Percentiles rank a stretch among this genome's conserved stretches.
phyloP scores from a whole-genome alignment of 2,888 invertebrate genomes.

The Cordilura impudica region DNA sequence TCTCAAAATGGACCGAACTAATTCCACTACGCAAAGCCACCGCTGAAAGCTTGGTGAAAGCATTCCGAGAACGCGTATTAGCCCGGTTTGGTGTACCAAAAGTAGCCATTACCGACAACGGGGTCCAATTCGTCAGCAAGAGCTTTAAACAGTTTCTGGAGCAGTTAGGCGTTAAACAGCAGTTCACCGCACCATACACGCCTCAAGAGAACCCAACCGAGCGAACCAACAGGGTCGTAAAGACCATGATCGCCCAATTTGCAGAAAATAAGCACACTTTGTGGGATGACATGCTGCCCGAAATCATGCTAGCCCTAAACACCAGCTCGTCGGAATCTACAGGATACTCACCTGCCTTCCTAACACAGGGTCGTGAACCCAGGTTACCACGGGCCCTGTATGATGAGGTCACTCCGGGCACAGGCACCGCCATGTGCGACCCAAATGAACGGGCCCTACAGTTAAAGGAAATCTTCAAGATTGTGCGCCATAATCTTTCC shows the following conservation, averaged over 20 bases:
- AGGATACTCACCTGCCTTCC: no score
- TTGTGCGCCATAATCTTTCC: no score
- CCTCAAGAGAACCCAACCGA: neutral
- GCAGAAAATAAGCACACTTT: neutral
- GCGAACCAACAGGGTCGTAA: neutral
- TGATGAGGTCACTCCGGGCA: no score
- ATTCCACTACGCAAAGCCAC: neutral
- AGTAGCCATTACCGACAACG: neutral
- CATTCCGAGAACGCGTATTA: neutral
- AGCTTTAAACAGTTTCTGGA: neutral
- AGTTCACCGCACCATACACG: neutral
- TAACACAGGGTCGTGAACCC: no score
- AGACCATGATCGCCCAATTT: neutral
- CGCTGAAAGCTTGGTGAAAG: neutral
- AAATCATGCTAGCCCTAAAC: neutral
- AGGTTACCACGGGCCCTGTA: no score
- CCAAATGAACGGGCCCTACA: neutral
- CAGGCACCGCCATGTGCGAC: no score
- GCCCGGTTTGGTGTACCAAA: neutral
- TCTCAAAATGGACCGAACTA: neutral
- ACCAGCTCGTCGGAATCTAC: neutral
- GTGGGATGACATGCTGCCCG: neutral
- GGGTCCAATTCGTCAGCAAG: neutral
- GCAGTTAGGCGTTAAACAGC: neutral
- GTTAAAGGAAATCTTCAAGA: neutral